Evolutionary conservation across 92 coral and sea anemone species (phyloP).

Genomic region (Palythoa grandiflora): DNA sequence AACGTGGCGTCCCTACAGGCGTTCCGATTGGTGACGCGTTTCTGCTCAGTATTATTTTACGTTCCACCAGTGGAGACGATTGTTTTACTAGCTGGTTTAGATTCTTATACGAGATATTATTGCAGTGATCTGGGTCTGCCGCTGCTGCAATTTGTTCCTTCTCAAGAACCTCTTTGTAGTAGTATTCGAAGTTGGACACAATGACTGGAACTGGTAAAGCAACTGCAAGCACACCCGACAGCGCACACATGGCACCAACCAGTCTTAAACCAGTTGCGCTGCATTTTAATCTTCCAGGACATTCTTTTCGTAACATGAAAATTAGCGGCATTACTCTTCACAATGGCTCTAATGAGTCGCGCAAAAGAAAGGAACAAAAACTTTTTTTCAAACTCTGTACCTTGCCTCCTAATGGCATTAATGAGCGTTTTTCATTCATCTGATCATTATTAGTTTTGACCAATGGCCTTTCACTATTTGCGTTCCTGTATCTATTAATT

Average conservation of each 20-base stretch:
- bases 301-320: too few species aligned
- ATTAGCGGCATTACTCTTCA: too few species aligned
- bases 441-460: too few species aligned
- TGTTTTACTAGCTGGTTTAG: slow-evolving; percentile 72
- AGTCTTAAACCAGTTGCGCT: too few species aligned
- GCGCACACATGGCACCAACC: slow-evolving; percentile 91
- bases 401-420: too few species aligned
- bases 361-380: too few species aligned
- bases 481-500: too few species aligned
- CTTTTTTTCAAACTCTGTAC: too few species aligned
- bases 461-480: too few species aligned
- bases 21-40: slow-evolving; percentile 19
- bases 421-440: too few species aligned
- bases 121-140: slow-evolving; percentile 52
- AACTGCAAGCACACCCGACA: slow-evolving; percentile 95
- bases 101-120: slow-evolving; percentile 66
- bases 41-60: slow-evolving; percentile 45
- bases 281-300: too few species aligned
- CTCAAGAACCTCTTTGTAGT: slow-evolving; percentile 88
- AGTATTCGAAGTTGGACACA: slow-evolving; percentile 95
- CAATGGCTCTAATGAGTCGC: too few species aligned
- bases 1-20: slow-evolving; percentile 36
- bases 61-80: slow-evolving; percentile 71
- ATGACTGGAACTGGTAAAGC: slow-evolving; percentile 99
- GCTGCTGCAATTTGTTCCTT: slow-evolving; percentile 28